A percentile compares a stretch with the other conserved stretches of the same genome.
Conservation (phyloP, 2,888 invertebrate species). For the Mongoloraphidia duomilia region DNA sequence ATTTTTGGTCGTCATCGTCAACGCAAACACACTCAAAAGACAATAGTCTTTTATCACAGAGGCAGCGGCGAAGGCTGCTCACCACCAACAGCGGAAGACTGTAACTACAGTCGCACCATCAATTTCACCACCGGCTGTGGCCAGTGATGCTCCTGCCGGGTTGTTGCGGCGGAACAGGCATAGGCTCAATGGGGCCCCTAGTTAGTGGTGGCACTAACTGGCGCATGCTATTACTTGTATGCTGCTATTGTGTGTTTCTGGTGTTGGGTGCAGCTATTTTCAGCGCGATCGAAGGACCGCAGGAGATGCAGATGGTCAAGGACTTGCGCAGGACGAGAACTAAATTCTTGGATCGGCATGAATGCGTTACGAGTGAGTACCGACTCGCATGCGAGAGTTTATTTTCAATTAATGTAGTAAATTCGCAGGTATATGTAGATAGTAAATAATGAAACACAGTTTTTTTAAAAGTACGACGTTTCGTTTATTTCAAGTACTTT, state of each 20-base stretch:
- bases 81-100: no score
- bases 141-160: conserved; percentile 2
- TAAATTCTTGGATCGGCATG: conserved; percentile 44
- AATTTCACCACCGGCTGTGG: no score
- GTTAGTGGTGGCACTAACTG: conserved; percentile 23
- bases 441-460: no score
- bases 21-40: no score
- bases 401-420: no score
- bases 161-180: not conserved
- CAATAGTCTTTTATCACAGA: no score
- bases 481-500: no score
- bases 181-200: conserved; percentile 3
- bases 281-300: conserved; percentile 62
- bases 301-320: conserved; percentile 42
- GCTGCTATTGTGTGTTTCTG: conserved; percentile 42
- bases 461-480: no score
- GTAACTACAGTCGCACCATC: no score
- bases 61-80: no score
- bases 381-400: not conserved
- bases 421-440: no score
- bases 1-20: no score
- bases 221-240: conserved; percentile 29
- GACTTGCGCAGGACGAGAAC: conserved; percentile 39
- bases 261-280: conserved; percentile 64
- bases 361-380: conserved; percentile 50